Evolutionary conservation across 2,888 invertebrate species (phyloP).

Genomic region (Tetragonisca angustula): DNA sequence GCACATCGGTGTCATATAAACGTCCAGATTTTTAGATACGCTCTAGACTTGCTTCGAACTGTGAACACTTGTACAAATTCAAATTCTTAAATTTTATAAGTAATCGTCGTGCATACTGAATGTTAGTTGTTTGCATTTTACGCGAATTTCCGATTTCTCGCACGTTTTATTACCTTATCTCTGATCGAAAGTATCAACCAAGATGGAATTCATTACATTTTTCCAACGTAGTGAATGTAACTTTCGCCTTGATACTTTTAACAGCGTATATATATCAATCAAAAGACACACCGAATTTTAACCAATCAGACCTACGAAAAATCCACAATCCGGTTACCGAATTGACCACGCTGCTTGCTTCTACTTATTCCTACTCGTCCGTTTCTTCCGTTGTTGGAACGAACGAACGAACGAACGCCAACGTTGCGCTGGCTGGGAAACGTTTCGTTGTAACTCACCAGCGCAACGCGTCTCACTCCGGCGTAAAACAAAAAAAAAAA

Average conservation of each 20-base stretch:
- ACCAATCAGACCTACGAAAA: neutral
- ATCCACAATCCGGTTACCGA: neutral
- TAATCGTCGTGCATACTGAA: no score
- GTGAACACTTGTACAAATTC: no score
- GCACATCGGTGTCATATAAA: no score
- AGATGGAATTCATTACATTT: neutral
- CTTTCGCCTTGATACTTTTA: neutral
- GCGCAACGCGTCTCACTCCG: constrained; percentile 55
- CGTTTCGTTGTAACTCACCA: constrained; percentile 17
- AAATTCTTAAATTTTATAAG: no score
- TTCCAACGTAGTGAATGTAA: neutral
- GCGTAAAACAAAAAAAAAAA: neutral
- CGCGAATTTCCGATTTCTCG: no score
- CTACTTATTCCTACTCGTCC: neutral
- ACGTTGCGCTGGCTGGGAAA: constrained; percentile 4
- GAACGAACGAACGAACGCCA: neutral
- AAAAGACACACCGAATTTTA: neutral
- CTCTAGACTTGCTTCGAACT: no score
- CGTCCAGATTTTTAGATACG: no score
- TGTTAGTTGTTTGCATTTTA: no score
- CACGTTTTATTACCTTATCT: no score
- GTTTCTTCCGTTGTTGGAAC: neutral
- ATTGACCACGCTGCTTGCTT: neutral
- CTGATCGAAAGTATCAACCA: no score
- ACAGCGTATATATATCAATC: neutral